Conservation (phyloP, 2,113 vertebrate genomes). For the Petroica traversi region DNA sequence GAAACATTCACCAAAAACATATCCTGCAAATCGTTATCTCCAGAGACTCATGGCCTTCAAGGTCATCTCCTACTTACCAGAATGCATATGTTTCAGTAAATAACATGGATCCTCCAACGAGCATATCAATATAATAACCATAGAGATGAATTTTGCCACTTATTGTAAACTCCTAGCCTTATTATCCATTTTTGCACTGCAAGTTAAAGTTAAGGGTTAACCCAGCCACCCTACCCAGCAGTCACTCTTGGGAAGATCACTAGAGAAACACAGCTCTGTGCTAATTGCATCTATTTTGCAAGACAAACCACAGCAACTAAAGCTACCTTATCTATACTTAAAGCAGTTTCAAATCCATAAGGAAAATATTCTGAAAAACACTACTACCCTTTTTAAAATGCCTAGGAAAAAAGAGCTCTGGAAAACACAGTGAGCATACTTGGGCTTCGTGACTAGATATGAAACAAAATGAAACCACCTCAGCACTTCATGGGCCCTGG, state of each 20-base stretch:
- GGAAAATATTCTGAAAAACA: not conserved
- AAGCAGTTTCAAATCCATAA: not conserved
- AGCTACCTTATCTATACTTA: not conserved
- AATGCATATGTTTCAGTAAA: not conserved
- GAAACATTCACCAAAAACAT: not conserved
- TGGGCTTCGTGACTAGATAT: fast-evolving
- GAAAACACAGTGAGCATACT: not conserved
- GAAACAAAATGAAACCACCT: not conserved
- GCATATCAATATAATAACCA: not conserved
- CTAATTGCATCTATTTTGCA: not conserved
- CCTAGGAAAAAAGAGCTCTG: not conserved
- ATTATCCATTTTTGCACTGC: not conserved
- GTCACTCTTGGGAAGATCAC: not conserved
- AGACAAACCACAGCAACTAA: not conserved
- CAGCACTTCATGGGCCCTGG: not conserved
- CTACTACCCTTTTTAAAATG: not conserved
- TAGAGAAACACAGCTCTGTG: not conserved
- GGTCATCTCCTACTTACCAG: not conserved
- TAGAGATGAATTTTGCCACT: not conserved
- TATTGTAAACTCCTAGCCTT: not conserved
- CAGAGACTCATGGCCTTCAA: not conserved
- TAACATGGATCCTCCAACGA: not conserved
- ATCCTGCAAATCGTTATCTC: not conserved
- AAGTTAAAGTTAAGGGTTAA: not conserved
- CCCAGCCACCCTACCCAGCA: not conserved